These are phyloP conservation scores for Megamerina dolium DNA, from an alignment of 2,888 invertebrate genomes.

Conservation along the genomic window DNA sequence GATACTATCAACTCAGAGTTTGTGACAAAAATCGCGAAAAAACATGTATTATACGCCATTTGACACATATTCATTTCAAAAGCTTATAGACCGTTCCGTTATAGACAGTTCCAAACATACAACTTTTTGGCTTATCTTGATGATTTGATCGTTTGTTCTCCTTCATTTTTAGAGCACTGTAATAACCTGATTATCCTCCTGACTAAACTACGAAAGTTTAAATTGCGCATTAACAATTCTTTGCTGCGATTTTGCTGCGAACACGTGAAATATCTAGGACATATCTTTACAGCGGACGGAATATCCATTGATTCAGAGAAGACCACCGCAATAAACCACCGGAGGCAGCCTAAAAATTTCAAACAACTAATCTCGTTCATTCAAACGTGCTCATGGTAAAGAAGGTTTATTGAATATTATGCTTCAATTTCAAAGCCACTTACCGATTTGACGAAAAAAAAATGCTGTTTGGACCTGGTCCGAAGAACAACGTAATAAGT, in stretches of 20 bases:
- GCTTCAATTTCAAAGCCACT: constrained; percentile 11
- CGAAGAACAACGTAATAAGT: constrained; percentile 3
- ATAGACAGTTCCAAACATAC: background rate
- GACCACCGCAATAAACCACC: background rate
- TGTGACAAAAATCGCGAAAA: constrained; percentile 13
- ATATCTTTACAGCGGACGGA: constrained; percentile 8
- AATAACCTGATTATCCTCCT: background rate
- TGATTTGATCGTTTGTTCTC: no score
- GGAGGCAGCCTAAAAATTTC: constrained; percentile 7
- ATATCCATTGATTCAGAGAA: constrained; percentile 8
- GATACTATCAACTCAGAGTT: constrained; percentile 16
- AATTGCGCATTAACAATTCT: background rate
- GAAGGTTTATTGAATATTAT: constrained; percentile 9
- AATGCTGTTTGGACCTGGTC: constrained; percentile 7
- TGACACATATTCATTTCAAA: background rate
- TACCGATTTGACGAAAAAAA: constrained; percentile 13
- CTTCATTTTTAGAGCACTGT: no score
- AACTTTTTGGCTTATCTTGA: background rate
- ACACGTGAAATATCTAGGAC: constrained; percentile 11
- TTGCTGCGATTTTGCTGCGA: constrained; percentile 4
- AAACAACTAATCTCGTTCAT: constrained; percentile 12
- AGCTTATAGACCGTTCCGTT: background rate
- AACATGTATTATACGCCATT: constrained; percentile 16
- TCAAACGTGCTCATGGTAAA: constrained; percentile 16
- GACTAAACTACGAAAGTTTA: background rate